Conservation (phyloP, 1,140 invertebrate genomes). For the Heliconius himera region DNA sequence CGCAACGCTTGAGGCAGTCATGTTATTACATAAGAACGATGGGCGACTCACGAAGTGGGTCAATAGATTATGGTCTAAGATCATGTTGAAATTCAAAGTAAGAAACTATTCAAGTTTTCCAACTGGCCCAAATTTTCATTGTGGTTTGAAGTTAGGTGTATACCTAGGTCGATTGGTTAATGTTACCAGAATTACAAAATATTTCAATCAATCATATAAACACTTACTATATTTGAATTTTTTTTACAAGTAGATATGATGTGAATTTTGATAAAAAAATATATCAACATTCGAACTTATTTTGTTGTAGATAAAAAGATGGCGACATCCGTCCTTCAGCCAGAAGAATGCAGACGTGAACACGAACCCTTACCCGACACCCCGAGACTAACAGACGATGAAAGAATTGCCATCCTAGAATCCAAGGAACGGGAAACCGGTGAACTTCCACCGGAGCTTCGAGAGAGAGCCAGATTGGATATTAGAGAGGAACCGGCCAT, state of each 20-base stretch:
- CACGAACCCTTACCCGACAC: conserved; percentile 61
- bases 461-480: conserved; percentile 85
- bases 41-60: conserved; percentile 36
- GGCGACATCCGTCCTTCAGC: conserved; percentile 76
- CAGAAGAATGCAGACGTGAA: conserved; percentile 64
- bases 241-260: too few species aligned
- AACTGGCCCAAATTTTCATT: neutral
- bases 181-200: neutral
- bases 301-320: conserved; percentile 54
- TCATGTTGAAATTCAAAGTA: conserved; percentile 34
- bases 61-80: conserved; percentile 45
- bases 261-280: too few species aligned
- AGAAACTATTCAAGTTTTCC: conserved; percentile 30
- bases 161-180: too few species aligned
- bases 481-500: conserved; percentile 87
- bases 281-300: neutral
- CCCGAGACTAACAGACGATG: conserved; percentile 64
- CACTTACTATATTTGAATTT: too few species aligned
- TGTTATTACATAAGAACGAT: conserved; percentile 37
- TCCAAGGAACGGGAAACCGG: conserved; percentile 65
- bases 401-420: conserved; percentile 60
- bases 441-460: conserved; percentile 70
- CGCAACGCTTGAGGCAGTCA: conserved; percentile 28
- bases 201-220: too few species aligned
- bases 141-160: neutral